Evolutionary conservation across 2,888 invertebrate species (phyloP).

Genomic region (Drosophila dives): DNA sequence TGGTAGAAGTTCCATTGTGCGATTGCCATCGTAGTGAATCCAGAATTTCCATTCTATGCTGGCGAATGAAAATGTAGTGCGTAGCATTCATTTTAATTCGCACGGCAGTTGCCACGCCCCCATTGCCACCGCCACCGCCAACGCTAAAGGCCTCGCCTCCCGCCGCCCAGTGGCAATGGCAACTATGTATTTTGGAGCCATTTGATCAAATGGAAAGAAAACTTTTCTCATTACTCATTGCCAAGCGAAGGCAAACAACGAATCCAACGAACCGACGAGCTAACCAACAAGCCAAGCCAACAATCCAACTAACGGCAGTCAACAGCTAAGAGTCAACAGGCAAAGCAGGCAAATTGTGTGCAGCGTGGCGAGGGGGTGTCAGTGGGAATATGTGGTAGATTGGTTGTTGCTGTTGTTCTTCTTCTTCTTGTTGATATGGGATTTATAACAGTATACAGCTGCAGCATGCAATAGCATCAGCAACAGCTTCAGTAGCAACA

Average conservation of each 20-base stretch:
- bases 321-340: conserved; percentile 76
- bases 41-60: conserved; percentile 15
- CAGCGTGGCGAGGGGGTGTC: neutral
- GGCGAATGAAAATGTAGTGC: conserved; percentile 65
- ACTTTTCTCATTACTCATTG: conserved; percentile 82
- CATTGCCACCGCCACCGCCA: neutral
- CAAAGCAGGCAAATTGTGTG: conserved; percentile 1
- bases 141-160: conserved; percentile 7
- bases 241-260: conserved; percentile 70
- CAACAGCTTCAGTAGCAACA: conserved; percentile 21
- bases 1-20: conserved; percentile 1
- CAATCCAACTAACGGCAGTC: conserved; percentile 73
- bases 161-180: conserved; percentile 33
- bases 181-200: conserved; percentile 70
- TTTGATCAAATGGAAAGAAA: conserved; percentile 78
- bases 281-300: conserved; percentile 38
- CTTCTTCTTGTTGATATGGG: conserved; percentile 52
- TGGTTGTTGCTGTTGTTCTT: neutral
- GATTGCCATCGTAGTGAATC: conserved; percentile 8
- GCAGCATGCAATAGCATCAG: conserved; percentile 50
- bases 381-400: neutral
- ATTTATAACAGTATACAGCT: conserved; percentile 72
- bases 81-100: conserved; percentile 63
- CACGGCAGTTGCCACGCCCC: conserved; percentile 49
- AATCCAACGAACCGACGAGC: conserved; percentile 41